Evolutionary conservation across 1,140 invertebrate species (phyloP).

Genomic region (Cotesia glomerata): DNA sequence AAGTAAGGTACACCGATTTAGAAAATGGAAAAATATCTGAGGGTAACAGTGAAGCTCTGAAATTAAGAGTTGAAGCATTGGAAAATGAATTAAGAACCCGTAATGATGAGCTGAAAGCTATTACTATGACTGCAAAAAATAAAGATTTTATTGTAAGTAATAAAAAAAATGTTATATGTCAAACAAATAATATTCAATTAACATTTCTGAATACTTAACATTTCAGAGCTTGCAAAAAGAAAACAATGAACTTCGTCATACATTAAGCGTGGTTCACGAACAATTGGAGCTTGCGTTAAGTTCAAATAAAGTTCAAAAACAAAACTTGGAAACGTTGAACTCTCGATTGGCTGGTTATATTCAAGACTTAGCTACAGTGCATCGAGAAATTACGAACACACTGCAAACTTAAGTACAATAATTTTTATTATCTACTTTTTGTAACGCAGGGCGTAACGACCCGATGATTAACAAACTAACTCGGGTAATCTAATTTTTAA

Average conservation of each 20-base stretch:
- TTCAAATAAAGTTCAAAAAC: conserved; percentile 82
- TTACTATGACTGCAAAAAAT: conserved; percentile 60
- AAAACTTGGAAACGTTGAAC: conserved; percentile 85
- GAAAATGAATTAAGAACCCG: conserved; percentile 79
- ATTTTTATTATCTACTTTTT: conserved; percentile 12
- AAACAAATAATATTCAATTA: conserved; percentile 8
- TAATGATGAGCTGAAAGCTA: conserved; percentile 76
- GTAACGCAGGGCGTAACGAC: conserved; percentile 30
- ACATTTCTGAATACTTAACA: conserved; percentile 23
- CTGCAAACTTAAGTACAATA: conserved; percentile 73
- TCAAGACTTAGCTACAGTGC: conserved; percentile 84
- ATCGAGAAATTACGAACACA: conserved; percentile 81
- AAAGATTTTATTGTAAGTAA: conserved; percentile 61
- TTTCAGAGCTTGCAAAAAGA: conserved; percentile 73
- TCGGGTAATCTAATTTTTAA: conserved; percentile 19
- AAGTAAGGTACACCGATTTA: conserved; percentile 76
- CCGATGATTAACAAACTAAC: conserved; percentile 8
- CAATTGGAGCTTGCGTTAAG: conserved; percentile 82
- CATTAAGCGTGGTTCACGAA: conserved; percentile 78
- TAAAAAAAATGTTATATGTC: conserved; percentile 13
- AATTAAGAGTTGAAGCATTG: conserved; percentile 76
- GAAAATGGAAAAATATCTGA: conserved; percentile 71
- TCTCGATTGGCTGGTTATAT: conserved; percentile 82
- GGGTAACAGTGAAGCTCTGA: conserved; percentile 67
- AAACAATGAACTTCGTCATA: conserved; percentile 75